Conservation (phyloP, 53 echinoderm and acorn worm species). For the Holothuria scabra region DNA sequence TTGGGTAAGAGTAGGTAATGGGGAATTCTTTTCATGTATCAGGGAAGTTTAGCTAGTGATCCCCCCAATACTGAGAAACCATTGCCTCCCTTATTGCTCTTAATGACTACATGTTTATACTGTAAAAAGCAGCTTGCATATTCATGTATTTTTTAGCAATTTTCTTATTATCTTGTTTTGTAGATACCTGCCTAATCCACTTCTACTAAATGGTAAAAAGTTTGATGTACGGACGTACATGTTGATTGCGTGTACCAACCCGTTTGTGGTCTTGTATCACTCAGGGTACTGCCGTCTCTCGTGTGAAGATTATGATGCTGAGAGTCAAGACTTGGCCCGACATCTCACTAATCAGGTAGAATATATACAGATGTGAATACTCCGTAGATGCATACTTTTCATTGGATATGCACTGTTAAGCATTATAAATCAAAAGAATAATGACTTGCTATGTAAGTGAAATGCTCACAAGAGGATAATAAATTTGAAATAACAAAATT, state of each 20-base stretch:
- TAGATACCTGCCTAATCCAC: constrained; percentile 91
- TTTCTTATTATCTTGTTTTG: neutral
- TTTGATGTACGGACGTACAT: constrained; percentile 99
- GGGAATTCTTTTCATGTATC: no score
- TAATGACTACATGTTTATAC: no score
- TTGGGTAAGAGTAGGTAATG: no score
- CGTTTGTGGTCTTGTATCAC: constrained; percentile 85
- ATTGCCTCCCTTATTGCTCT: no score
- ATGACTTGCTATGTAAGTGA: no score
- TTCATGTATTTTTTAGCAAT: no score
- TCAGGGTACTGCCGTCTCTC: constrained; percentile 90
- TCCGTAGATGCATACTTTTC: neutral
- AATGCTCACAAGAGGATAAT: no score
- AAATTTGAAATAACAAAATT: no score
- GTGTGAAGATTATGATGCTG: constrained; percentile 90
- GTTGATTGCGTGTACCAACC: constrained; percentile 92
- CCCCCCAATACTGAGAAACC: no score
- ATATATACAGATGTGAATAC: neutral
- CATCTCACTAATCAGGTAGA: constrained; percentile 99
- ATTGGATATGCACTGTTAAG: neutral
- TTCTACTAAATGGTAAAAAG: constrained; percentile 90
- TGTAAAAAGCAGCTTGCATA: no score
- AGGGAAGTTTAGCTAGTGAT: no score
- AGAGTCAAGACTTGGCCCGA: constrained; percentile 74
- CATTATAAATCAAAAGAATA: neutral